Conservation (phyloP, 2,888 invertebrate genomes). For the Flabesymbios commensalis region DNA sequence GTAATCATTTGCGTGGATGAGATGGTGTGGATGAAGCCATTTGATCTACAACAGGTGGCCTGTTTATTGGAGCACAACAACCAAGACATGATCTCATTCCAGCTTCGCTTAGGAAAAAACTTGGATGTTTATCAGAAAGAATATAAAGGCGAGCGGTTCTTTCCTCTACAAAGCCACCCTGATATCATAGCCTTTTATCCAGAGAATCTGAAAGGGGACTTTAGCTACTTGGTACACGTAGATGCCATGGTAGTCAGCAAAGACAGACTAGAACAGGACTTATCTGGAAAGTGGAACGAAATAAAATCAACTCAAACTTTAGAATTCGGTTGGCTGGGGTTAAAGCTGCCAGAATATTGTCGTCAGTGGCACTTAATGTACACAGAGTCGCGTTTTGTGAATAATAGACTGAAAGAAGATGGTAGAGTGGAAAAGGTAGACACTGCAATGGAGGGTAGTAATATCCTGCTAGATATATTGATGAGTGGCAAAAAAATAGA, state of each 20-base stretch:
- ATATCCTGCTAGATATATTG: background rate
- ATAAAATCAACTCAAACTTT: background rate
- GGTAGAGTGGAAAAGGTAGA: slow-evolving; percentile 10
- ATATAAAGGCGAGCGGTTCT: background rate
- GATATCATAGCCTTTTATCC: slow-evolving; percentile 13
- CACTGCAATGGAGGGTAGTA: background rate
- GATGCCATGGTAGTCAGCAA: slow-evolving; percentile 13
- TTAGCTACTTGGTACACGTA: slow-evolving; percentile 18
- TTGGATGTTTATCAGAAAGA: background rate
- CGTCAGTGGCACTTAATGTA: slow-evolving; percentile 22
- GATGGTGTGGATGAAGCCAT: slow-evolving; percentile 18
- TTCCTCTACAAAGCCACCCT: background rate
- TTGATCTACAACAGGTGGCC: slow-evolving; percentile 1
- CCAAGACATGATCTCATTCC: slow-evolving; percentile 4
- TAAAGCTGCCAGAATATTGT: background rate
- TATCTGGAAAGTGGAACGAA: background rate
- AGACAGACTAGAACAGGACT: slow-evolving; percentile 4
- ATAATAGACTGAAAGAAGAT: slow-evolving; percentile 13
- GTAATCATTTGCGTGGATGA: slow-evolving; percentile 20
- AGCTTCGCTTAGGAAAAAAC: slow-evolving; percentile 21
- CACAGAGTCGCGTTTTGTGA: slow-evolving; percentile 11
- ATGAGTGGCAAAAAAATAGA: slow-evolving; percentile 6
- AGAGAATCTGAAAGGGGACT: slow-evolving; percentile 4
- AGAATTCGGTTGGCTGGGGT: slow-evolving; percentile 8
- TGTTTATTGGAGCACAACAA: slow-evolving; percentile 3